Evolutionary conservation across 2,797 vertebrate genomes (phyloP).

Genomic region (Poeciliopsis gracilis): DNA sequence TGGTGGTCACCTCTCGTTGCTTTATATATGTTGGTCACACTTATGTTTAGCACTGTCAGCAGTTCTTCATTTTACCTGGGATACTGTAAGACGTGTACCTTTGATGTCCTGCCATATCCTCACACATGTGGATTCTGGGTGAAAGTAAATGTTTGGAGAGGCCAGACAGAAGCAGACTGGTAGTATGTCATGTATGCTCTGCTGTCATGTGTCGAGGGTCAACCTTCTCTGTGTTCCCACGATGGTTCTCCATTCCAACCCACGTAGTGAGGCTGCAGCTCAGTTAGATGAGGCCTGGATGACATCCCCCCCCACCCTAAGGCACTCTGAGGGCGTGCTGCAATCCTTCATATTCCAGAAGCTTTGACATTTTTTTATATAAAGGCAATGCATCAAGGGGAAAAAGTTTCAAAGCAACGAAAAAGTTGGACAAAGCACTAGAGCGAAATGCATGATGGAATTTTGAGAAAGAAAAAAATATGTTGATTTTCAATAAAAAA

Average conservation of each 20-base stretch:
- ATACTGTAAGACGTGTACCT: constrained; percentile 46
- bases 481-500: neutral
- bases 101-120: constrained; percentile 45
- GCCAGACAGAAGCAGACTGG: constrained; percentile 40
- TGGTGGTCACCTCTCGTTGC: constrained; percentile 31
- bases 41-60: constrained; percentile 52
- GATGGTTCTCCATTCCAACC: constrained; percentile 30
- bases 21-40: constrained; percentile 35
- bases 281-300: constrained; percentile 61
- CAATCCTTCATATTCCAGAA: constrained; percentile 81
- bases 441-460: constrained; percentile 55
- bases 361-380: constrained; percentile 82
- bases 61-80: constrained; percentile 43
- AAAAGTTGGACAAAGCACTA: constrained; percentile 59
- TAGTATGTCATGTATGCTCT: constrained; percentile 11
- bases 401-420: constrained; percentile 58
- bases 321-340: constrained; percentile 65
- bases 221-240: constrained; percentile 60
- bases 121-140: constrained; percentile 48
- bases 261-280: constrained; percentile 62
- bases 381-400: constrained; percentile 82
- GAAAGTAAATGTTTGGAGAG: constrained; percentile 54
- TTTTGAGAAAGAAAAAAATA: constrained; percentile 27
- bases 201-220: constrained; percentile 55
- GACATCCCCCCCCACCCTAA: constrained; percentile 75